Base-by-base conservation (phyloP, 2,797 vertebrate species). In the Hylomyscus alleni region DNA sequence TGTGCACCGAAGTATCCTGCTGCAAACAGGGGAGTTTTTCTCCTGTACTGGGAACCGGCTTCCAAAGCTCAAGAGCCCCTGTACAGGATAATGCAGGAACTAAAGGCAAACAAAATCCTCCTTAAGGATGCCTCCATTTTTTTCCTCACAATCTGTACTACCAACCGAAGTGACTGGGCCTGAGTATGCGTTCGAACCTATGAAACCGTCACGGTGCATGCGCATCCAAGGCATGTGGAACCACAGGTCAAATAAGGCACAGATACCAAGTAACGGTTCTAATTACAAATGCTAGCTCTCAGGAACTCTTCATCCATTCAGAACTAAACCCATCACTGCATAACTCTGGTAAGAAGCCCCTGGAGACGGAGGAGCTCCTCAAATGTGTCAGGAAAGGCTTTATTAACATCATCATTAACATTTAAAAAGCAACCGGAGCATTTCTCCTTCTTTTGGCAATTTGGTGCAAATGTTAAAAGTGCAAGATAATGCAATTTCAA, bases 261-360 rank as follows among this genome's bases (percentile, higher is more conserved):
- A 98, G 98, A 98, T 97, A 98, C 98, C 98, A 96, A 98, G 95
- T 97, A 98, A 98, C 88, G 97, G 98, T 97, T 98, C 98, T 98
- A 98, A 98, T 98, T 98, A 98, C 98, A 97, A 87, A 98, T 91
- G 98, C 98, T 98, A 98, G 98, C 98, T 98, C 98, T 98, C 98
- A 98, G 98, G 98, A 99, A 99, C 98, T 99, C 99, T 99, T 99
- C 99, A 97, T 98, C 98, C 98, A 97, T 98, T 98, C 98, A 98
- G 98, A 98, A 98, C 98, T 98, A 98, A 98, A 98, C 98, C 98
- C 98, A 98, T 98, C 98, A 98, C 97, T 97, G 98, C 95, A 96
- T 94, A 98, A 98, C 96, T 98, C 97, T 95, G 98, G 98, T 95
- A 97, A 97, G 98, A 98, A 98, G 98, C 98, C 98, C 99, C 98